phyloP scores from a whole-genome alignment of 2,888 invertebrate genomes.

The Therioaphis trifolii region DNA sequence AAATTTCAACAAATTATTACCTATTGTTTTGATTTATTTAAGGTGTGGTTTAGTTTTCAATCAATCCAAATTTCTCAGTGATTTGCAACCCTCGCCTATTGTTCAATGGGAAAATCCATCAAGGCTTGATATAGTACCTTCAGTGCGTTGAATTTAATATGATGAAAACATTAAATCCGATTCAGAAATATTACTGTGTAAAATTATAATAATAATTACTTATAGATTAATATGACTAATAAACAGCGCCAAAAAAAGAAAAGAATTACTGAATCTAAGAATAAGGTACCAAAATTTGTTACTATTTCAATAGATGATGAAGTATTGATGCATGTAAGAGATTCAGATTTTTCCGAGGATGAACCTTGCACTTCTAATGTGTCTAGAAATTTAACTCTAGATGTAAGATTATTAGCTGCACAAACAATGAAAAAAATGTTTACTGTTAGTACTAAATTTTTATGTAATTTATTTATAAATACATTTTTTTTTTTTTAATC shows the following conservation, averaged over 20 bases:
- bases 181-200: neutral
- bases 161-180: too few relatives aligned
- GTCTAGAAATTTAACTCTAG: neutral
- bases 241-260: conserved; percentile 55
- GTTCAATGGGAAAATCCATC: conserved; percentile 55
- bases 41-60: conserved; percentile 52
- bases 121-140: conserved; percentile 25
- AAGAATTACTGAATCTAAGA: conserved; percentile 57
- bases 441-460: conserved; percentile 19
- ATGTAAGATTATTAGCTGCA: conserved; percentile 49
- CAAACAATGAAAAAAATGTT: conserved; percentile 57
- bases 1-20: conserved; percentile 50
- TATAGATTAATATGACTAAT: conserved; percentile 53
- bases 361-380: conserved; percentile 31
- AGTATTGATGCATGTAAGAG: conserved; percentile 35
- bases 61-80: conserved; percentile 16
- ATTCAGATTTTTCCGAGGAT: conserved; percentile 61
- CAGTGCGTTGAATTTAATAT: conserved; percentile 9
- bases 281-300: conserved; percentile 52
- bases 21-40: conserved; percentile 48
- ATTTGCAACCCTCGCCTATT: conserved; percentile 56
- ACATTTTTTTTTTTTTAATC: neutral
- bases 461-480: neutral
- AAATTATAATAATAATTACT: neutral
- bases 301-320: conserved; percentile 45